Evolutionary conservation across 2,797 vertebrate genomes (phyloP).

Genomic region (Amazona ochrocephala): DNA sequence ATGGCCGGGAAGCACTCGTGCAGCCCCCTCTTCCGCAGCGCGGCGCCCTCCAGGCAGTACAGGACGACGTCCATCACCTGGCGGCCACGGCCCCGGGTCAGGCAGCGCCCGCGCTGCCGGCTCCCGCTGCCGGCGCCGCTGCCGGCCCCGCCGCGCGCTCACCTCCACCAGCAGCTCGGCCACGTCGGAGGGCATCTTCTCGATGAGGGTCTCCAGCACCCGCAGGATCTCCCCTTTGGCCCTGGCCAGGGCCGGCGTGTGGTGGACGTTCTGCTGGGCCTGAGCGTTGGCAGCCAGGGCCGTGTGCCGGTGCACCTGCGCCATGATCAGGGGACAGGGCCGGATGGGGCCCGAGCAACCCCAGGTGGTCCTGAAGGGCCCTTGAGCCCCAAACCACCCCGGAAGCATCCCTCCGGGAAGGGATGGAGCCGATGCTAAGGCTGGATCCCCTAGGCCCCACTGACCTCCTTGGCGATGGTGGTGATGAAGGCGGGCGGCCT

Average conservation of each 20-base stretch:
- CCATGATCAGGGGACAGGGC: no score
- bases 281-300: slow-evolving; percentile 93
- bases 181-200: slow-evolving; percentile 95
- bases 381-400: no score
- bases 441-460: neutral
- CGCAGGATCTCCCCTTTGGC: slow-evolving; percentile 93
- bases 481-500: slow-evolving; percentile 97
- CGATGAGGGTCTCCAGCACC: slow-evolving; percentile 94
- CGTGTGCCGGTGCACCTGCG: slow-evolving; percentile 91
- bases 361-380: no score
- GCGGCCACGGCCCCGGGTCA: no score
- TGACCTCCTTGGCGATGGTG: slow-evolving; percentile 95
- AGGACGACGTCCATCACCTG: no score
- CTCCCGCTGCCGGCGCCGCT: no score
- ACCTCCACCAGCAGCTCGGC: slow-evolving; percentile 94
- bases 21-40: no score
- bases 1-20: no score
- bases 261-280: slow-evolving; percentile 95
- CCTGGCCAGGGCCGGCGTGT: slow-evolving; percentile 88
- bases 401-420: neutral
- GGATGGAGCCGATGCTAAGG: neutral
- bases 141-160: no score
- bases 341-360: no score
- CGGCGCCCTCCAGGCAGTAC: no score
- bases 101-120: no score